Conservation (phyloP, 2,113 vertebrate species). For the Otocyon megalotis region DNA sequence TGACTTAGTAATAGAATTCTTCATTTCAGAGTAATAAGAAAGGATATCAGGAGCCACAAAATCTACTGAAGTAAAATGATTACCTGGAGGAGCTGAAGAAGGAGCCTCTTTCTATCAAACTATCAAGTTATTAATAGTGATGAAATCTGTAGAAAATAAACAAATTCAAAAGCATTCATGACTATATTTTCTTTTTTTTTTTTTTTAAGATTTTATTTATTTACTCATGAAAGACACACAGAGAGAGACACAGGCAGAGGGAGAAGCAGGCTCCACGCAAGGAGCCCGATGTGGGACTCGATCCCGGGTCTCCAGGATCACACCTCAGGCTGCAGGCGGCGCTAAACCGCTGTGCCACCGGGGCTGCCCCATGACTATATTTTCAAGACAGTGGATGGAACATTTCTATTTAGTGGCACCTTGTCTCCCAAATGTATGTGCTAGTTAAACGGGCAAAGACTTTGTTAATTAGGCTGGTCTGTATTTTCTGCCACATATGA, state of each 20-base stretch:
- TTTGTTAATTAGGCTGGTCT: not conserved
- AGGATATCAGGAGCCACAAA: not conserved
- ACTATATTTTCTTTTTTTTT: not conserved
- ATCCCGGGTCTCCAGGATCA: too few relatives aligned
- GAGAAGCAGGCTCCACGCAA: too few relatives aligned
- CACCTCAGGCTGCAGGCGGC: too few relatives aligned
- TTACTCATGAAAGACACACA: too few relatives aligned
- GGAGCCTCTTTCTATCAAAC: not conserved
- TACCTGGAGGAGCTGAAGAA: not conserved
- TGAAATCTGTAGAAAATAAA: not conserved
- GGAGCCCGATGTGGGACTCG: too few relatives aligned
- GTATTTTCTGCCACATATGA: not conserved
- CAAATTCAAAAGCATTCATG: not conserved
- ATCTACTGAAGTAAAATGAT: not conserved
- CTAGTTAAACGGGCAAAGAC: not conserved
- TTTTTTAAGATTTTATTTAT: too few relatives aligned
- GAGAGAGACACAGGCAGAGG: too few relatives aligned
- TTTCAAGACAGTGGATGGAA: not conserved
- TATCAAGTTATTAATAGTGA: not conserved
- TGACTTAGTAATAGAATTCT: not conserved
- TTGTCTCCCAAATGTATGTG: not conserved
- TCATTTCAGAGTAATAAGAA: constrained; percentile 19
- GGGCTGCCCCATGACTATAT: not conserved
- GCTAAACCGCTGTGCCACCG: too few relatives aligned
- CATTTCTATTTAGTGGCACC: not conserved